Conservation (phyloP, 2,888 invertebrate species). For the Xiphydria camelus region DNA sequence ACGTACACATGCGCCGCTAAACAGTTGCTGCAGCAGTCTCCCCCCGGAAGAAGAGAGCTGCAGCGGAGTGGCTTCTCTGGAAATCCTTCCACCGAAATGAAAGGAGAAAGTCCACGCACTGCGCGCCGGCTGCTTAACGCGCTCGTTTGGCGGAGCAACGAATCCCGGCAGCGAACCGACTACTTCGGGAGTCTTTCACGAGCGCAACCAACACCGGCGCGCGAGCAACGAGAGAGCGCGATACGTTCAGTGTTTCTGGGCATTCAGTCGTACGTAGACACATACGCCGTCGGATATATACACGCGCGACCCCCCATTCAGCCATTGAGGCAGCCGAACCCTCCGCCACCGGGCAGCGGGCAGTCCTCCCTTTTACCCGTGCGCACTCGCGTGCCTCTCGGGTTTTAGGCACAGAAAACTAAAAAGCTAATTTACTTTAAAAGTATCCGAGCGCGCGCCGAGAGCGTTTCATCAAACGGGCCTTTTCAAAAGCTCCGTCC, state of each 20-base stretch:
- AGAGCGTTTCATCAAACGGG: slow-evolving; percentile 34
- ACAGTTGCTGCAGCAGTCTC: too few relatives aligned
- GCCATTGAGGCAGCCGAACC: slow-evolving; percentile 40
- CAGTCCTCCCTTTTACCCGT: slow-evolving; percentile 42
- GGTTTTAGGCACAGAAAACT: slow-evolving; percentile 55
- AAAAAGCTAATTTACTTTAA: slow-evolving; percentile 59
- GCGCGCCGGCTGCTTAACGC: too few relatives aligned
- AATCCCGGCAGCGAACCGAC: too few relatives aligned
- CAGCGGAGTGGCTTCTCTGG: too few relatives aligned
- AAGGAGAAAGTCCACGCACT: too few relatives aligned
- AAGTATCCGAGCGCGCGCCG: slow-evolving; percentile 45
- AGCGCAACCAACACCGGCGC: slow-evolving; percentile 10
- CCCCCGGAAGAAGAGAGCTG: too few relatives aligned
- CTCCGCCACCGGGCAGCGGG: slow-evolving; percentile 28
- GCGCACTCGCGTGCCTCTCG: slow-evolving; percentile 41
- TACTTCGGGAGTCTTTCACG: slow-evolving; percentile 40
- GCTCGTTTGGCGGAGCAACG: too few relatives aligned
- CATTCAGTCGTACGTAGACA: slow-evolving; percentile 42
- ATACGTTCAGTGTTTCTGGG: slow-evolving; percentile 48
- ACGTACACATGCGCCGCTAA: too few relatives aligned
- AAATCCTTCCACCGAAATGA: too few relatives aligned
- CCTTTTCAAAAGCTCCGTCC: slow-evolving; percentile 50
- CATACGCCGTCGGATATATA: slow-evolving; percentile 18
- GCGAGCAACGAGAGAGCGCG: slow-evolving; percentile 21
- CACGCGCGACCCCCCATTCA: slow-evolving; percentile 30